These are phyloP conservation scores for Agrotis exclamationis DNA, from an alignment of 2,888 invertebrate genomes.

Conservation along the genomic window DNA sequence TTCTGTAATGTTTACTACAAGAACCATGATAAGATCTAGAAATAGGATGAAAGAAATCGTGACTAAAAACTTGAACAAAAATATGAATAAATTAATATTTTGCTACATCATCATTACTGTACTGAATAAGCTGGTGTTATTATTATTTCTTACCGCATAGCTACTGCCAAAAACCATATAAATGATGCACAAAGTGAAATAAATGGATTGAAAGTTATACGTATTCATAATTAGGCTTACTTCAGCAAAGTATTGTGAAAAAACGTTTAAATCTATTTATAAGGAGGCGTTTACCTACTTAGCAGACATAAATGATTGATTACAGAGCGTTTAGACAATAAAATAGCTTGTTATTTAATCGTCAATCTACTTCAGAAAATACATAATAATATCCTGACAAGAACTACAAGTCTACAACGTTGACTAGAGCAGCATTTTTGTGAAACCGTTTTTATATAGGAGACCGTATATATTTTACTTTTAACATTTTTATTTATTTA, in stretches of 20 bases:
- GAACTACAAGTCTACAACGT: background rate
- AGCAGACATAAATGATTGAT: conserved; percentile 74
- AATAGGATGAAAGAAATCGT: conserved; percentile 12
- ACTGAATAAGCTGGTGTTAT: background rate
- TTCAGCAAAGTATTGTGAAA: conserved; percentile 53
- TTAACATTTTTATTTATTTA: background rate
- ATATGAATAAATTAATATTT: conserved; percentile 30
- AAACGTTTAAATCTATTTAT: conserved; percentile 68
- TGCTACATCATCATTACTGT: conserved; percentile 8
- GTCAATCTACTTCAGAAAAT: conserved; percentile 3
- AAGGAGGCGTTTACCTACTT: conserved; percentile 65
- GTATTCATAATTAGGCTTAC: conserved; percentile 66
- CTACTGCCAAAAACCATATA: conserved; percentile 58
- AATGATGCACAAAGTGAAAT: conserved; percentile 49
- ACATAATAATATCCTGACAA: conserved; percentile 26
- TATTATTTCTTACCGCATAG: conserved; percentile 70
- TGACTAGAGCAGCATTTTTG: background rate
- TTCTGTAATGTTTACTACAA: background rate
- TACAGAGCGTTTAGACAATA: conserved; percentile 61
- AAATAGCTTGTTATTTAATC: conserved; percentile 68
- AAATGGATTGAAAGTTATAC: conserved; percentile 46
- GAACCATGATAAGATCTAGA: background rate
- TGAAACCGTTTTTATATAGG: background rate
- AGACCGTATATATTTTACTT: background rate
- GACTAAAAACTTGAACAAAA: conserved; percentile 1